A percentile compares a stretch with the other conserved stretches of the same genome.
Evolutionary conservation across 37 sponge, comb jelly and placozoan species (phyloP).

Genomic region (Beroe forskalii): DNA sequence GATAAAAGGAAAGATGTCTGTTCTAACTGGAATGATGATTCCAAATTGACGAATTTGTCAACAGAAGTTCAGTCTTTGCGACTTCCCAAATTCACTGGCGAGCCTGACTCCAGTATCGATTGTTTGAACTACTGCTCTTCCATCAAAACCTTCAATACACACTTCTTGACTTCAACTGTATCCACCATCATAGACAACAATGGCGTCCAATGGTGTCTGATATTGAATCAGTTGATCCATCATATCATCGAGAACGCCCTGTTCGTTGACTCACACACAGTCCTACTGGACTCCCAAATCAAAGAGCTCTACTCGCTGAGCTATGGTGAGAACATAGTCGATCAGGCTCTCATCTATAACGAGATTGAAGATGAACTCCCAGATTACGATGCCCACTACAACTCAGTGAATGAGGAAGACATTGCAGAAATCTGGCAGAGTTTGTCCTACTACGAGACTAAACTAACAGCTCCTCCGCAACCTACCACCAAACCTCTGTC

Average conservation of each 20-base stretch:
- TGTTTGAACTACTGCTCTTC: constrained; percentile 2
- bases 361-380: not conserved
- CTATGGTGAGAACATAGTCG: not conserved
- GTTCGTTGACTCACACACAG: not conserved
- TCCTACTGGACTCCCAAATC: not conserved
- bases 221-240: constrained; percentile 42
- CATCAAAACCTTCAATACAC: not conserved
- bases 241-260: constrained; percentile 31
- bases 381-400: not conserved
- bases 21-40: not conserved
- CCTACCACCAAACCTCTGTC: not conserved
- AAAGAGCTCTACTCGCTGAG: not conserved
- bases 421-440: constrained; percentile 27
- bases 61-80: not conserved
- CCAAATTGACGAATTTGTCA: not conserved
- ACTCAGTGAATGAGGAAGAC: not conserved
- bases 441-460: not conserved
- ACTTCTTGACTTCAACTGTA: not conserved
- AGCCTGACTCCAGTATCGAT: constrained; percentile 7
- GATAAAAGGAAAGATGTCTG: not conserved
- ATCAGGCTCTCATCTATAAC: constrained; percentile 25
- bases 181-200: not conserved
- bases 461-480: not conserved
- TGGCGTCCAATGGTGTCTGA: constrained; percentile 54
- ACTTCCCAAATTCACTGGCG: not conserved